Conservation (phyloP, 1,140 invertebrate genomes). For the Tetragnatha versicolor region DNA sequence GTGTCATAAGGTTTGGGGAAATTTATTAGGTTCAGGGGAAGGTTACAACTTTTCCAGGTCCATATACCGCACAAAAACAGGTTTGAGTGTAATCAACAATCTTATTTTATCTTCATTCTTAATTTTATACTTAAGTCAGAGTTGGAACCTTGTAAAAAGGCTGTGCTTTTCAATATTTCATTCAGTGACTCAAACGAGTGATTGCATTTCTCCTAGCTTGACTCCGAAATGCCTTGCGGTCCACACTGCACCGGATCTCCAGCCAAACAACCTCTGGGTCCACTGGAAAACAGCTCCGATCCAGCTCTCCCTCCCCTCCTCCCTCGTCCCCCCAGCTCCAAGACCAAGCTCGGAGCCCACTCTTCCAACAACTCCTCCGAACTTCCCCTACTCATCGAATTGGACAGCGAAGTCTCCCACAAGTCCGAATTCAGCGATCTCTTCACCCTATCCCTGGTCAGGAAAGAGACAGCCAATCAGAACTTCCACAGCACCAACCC, state of each 20-base stretch:
- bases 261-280: not conserved
- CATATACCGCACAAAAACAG: no score
- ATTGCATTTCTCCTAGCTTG: no score
- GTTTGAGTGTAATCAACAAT: no score
- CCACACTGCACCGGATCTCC: conserved; percentile 27
- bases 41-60: no score
- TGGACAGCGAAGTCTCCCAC: not conserved
- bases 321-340: conserved; percentile 20
- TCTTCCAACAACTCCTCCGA: not conserved
- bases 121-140: no score
- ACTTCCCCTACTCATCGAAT: conserved; percentile 10
- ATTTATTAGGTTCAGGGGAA: no score
- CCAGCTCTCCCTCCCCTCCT: conserved; percentile 29
- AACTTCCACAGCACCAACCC: conserved; percentile 18
- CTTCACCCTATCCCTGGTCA: not conserved
- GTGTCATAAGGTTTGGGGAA: no score
- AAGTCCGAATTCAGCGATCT: not conserved
- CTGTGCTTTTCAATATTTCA: no score
- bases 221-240: conserved; percentile 22
- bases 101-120: no score
- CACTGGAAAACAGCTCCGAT: not conserved
- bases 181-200: no score
- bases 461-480: not conserved
- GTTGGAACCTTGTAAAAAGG: no score
- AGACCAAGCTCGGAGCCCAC: not conserved